A percentile compares a stretch with the other conserved stretches of the same genome.
These are phyloP conservation scores for Pardalotus punctatus DNA, from an alignment of 2,113 vertebrate genomes.

Conservation along the genomic window DNA sequence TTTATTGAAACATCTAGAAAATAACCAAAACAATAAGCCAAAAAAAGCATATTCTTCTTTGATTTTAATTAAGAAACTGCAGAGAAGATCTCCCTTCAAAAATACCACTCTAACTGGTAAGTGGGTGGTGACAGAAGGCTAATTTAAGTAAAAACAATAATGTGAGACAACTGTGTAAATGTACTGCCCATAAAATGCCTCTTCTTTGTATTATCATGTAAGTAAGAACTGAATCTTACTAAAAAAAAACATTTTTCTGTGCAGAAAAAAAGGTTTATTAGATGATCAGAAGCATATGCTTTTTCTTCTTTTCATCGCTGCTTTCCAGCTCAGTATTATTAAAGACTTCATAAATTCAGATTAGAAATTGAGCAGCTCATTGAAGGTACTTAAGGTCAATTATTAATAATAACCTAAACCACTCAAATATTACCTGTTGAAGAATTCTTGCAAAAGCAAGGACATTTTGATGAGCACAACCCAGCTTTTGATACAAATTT, in stretches of 20 bases:
- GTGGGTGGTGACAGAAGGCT: neutral
- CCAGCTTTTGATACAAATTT: no score
- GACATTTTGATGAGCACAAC: no score
- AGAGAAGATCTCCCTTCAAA: neutral
- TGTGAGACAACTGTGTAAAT: neutral
- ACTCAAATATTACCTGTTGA: neutral
- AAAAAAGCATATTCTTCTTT: neutral
- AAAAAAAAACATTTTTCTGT: neutral
- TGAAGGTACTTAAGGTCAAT: neutral
- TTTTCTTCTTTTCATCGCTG: neutral
- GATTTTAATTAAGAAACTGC: neutral
- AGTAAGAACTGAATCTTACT: neutral
- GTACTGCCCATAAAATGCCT: neutral
- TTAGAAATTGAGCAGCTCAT: neutral
- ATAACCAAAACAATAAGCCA: neutral
- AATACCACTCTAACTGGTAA: neutral
- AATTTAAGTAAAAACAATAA: neutral
- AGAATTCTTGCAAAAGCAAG: no score
- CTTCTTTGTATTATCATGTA: neutral
- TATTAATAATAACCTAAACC: neutral
- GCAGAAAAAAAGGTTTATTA: neutral
- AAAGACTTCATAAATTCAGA: neutral
- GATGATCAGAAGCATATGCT: neutral
- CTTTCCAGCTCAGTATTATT: neutral
- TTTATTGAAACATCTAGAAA: neutral